Conservation (phyloP, 2,888 invertebrate genomes). For the Synanthedon myopaeformis region DNA sequence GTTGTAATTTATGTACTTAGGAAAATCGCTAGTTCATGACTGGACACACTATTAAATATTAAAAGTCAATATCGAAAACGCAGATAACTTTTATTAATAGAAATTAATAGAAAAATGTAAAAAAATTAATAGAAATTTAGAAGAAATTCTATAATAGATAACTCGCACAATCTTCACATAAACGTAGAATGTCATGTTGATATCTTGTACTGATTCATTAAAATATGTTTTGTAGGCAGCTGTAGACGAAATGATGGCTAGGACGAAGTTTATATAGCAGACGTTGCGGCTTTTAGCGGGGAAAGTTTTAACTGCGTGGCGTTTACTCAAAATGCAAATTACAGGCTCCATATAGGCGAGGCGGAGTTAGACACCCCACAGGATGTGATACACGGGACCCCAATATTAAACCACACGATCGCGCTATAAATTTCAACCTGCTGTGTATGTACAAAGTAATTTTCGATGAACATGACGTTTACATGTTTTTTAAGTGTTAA, state of each 20-base stretch:
- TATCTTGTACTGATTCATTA: neutral
- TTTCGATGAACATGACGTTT: constrained; percentile 41
- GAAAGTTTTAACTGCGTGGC: constrained; percentile 57
- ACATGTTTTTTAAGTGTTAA: constrained; percentile 36
- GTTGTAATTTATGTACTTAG: too few species aligned
- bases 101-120: neutral
- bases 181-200: too few species aligned
- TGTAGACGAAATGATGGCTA: constrained; percentile 26
- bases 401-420: constrained; percentile 63
- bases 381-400: constrained; percentile 57
- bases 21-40: too few species aligned
- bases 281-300: constrained; percentile 44
- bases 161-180: too few species aligned
- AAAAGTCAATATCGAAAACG: too few species aligned
- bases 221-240: neutral
- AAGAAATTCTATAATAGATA: too few species aligned
- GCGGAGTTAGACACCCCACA: constrained; percentile 39
- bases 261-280: constrained; percentile 39
- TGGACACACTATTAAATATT: too few species aligned
- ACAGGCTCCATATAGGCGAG: constrained; percentile 46
- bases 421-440: constrained; percentile 51
- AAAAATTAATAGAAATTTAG: neutral
- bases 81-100: too few species aligned
- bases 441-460: constrained; percentile 40
- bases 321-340: constrained; percentile 66